phyloP scores from a whole-genome alignment of 2,113 vertebrate species.

The Enhydra lutris region DNA sequence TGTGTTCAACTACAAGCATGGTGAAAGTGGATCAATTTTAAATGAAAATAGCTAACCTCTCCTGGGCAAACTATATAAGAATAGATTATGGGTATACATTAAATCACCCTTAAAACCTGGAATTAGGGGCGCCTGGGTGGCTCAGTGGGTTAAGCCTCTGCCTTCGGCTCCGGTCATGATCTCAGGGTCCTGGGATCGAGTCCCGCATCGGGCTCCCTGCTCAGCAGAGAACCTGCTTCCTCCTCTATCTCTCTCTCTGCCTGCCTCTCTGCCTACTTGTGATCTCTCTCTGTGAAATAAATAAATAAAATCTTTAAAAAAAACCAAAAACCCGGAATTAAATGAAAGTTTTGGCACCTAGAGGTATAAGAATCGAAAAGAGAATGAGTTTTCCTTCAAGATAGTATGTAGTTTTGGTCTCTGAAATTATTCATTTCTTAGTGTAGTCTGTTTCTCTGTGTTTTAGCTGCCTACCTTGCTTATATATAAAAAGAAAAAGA shows the following conservation, averaged over 20 bases:
- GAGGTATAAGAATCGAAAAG: conserved; percentile 52
- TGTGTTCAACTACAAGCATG: conserved; percentile 12
- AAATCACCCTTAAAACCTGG: conserved; percentile 27
- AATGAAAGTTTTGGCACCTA: conserved; percentile 28
- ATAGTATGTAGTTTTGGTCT: conserved; percentile 21
- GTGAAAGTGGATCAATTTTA: conserved; percentile 27
- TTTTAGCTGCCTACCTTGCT: neutral
- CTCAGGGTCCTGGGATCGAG: no score
- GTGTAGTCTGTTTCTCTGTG: neutral
- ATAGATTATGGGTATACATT: neutral
- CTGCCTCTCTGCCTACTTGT: no score
- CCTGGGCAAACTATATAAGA: conserved; percentile 1
- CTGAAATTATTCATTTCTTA: conserved; percentile 25
- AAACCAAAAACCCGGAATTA: conserved; percentile 42
- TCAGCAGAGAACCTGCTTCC: no score
- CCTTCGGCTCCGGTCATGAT: no score
- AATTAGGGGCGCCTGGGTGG: neutral
- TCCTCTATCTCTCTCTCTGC: no score
- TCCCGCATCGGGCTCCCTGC: no score
- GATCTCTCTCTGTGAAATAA: no score
- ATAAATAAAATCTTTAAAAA: no score
- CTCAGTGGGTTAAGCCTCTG: no score
- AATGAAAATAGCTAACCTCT: conserved; percentile 38
- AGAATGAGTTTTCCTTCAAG: conserved; percentile 36
- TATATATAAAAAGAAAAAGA: neutral